These are phyloP conservation scores for Drosophila mettleri DNA, from an alignment of 2,888 invertebrate genomes.

Conservation along the genomic window DNA sequence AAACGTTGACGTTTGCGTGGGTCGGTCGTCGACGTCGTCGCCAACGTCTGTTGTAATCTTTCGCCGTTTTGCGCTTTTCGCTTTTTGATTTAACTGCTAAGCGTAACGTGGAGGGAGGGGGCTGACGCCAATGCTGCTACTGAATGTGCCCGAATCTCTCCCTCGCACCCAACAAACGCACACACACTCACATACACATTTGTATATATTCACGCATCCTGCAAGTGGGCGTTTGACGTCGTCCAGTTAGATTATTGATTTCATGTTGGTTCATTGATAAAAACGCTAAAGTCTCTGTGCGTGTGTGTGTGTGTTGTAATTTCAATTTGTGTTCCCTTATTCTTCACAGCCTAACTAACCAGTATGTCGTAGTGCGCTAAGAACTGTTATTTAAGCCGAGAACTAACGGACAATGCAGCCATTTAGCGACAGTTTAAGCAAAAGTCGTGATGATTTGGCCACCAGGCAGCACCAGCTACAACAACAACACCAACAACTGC, in stretches of 20 bases:
- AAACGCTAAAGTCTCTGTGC: conserved; percentile 6
- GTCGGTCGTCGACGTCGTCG: conserved; percentile 37
- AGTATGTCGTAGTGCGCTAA: conserved; percentile 66
- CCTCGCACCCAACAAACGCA: conserved; percentile 16
- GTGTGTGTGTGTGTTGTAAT: conserved; percentile 1
- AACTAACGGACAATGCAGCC: conserved; percentile 82
- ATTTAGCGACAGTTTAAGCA: conserved; percentile 82
- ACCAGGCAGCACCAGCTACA: conserved; percentile 66
- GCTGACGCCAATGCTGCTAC: conserved; percentile 55
- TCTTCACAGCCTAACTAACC: conserved; percentile 31
- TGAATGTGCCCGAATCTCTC: conserved; percentile 16
- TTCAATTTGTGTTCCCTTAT: conserved; percentile 4
- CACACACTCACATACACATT: conserved; percentile 8
- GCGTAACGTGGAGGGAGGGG: conserved; percentile 28
- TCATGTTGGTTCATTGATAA: conserved; percentile 54
- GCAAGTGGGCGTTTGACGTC: conserved; percentile 45
- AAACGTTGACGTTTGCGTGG: conserved; percentile 50
- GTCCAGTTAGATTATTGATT: conserved; percentile 52
- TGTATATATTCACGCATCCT: conserved; percentile 41
- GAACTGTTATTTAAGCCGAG: conserved; percentile 18
- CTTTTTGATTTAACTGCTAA: conserved; percentile 37
- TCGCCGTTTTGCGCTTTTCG: conserved; percentile 44
- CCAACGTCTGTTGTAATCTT: conserved; percentile 48
- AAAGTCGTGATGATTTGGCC: conserved; percentile 84
- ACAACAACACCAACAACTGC: conserved; percentile 59